These are phyloP conservation scores for Leptatherina wallacei DNA, from an alignment of 2,797 vertebrate genomes.

Conservation along the genomic window DNA sequence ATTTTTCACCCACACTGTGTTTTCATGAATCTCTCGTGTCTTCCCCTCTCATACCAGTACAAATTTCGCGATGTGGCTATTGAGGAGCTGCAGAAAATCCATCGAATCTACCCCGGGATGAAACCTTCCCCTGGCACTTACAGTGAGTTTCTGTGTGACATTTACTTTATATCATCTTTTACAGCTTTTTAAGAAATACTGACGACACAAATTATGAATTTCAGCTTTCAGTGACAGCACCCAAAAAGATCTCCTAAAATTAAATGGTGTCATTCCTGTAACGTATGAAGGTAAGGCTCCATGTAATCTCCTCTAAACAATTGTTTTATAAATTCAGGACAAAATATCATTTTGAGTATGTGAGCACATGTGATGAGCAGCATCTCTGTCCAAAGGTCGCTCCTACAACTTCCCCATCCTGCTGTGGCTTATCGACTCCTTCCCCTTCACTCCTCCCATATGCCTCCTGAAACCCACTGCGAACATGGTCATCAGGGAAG, in stretches of 20 bases:
- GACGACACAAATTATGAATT: constrained; percentile 36
- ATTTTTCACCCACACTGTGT: too few relatives aligned
- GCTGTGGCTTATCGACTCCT: constrained; percentile 95
- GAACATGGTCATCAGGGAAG: constrained; percentile 92
- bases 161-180: not conserved
- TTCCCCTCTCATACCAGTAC: constrained; percentile 81
- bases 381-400: constrained; percentile 76
- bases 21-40: not conserved
- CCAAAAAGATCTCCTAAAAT: constrained; percentile 93
- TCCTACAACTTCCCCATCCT: constrained; percentile 92
- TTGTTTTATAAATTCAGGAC: not conserved
- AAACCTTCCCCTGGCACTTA: constrained; percentile 85
- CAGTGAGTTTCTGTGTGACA: constrained; percentile 82
- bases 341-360: not conserved
- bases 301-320: not conserved
- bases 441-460: constrained; percentile 95
- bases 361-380: not conserved
- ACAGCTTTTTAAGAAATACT: not conserved
- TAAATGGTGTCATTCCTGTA: constrained; percentile 91
- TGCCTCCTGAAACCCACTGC: constrained; percentile 91
- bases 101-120: constrained; percentile 85
- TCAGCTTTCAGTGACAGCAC: constrained; percentile 91
- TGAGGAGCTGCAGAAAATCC: constrained; percentile 90
- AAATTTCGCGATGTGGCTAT: constrained; percentile 94
- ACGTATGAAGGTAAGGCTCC: constrained; percentile 87